Percentiles rank a stretch among this genome's conserved stretches.
phyloP scores from a whole-genome alignment of 2,113 vertebrate genomes.

The Glaucomys volans region DNA sequence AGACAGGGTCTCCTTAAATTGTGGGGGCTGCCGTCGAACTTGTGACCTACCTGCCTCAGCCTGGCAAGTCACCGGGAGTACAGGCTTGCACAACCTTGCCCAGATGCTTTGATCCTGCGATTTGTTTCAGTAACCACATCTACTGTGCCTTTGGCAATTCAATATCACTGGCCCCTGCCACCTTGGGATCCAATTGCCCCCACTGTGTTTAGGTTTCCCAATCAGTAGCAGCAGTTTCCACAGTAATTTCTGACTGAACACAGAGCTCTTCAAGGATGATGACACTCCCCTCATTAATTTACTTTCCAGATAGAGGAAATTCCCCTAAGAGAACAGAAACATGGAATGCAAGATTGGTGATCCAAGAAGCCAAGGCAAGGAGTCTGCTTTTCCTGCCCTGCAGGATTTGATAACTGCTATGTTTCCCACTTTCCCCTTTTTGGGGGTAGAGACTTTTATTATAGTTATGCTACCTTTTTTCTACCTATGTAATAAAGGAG shows the following conservation, averaged over 20 bases:
- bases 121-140: slow-evolving; percentile 1
- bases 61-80: no score
- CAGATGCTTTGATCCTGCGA: slow-evolving; percentile 1
- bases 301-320: slow-evolving; percentile 49
- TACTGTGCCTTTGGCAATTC: slow-evolving; percentile 15
- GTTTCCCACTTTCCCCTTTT: not conserved
- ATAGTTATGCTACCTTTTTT: slow-evolving; percentile 39
- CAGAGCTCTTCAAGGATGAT: not conserved
- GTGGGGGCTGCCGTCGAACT: no score
- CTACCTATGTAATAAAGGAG: slow-evolving; percentile 1
- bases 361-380: not conserved
- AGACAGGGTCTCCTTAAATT: no score
- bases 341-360: not conserved
- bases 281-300: slow-evolving; percentile 6
- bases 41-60: no score
- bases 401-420: slow-evolving; percentile 6
- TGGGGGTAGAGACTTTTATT: not conserved
- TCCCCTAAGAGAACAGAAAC: not conserved
- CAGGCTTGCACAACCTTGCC: no score
- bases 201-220: slow-evolving; percentile 38
- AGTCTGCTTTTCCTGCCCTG: slow-evolving; percentile 10
- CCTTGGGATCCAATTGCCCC: not conserved
- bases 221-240: not conserved
- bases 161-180: not conserved
- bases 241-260: slow-evolving; percentile 38